phyloP scores from a whole-genome alignment of 2,113 vertebrate genomes.

The Zosterops pallidus region DNA sequence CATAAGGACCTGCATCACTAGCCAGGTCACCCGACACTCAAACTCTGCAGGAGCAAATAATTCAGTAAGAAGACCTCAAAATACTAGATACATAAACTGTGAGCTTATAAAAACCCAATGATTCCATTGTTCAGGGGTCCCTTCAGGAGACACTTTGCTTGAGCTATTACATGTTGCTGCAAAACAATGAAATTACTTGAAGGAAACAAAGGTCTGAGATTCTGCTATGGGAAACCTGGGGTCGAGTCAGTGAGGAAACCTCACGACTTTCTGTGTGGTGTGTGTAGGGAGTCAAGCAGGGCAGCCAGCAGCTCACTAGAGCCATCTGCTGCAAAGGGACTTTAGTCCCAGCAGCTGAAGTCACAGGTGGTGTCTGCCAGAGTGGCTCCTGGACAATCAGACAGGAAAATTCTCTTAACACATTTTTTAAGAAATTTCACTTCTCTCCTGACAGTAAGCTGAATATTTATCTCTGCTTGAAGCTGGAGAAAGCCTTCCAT shows the following conservation, averaged over 20 bases:
- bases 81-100: not conserved
- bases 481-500: not conserved
- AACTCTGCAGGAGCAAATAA: not conserved
- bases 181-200: not conserved
- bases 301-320: not conserved
- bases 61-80: not conserved
- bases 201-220: not conserved
- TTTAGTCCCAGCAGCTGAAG: not conserved
- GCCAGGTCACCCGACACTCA: not conserved
- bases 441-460: not conserved
- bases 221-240: not conserved
- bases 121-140: not conserved
- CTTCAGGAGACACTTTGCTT: not conserved
- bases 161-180: too few relatives aligned
- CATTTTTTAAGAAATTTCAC: not conserved
- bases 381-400: not conserved
- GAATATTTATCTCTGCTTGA: not conserved
- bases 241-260: fast-evolving
- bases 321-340: not conserved
- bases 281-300: fast-evolving
- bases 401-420: not conserved
- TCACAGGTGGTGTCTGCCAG: too few relatives aligned
- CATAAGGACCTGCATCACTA: not conserved
- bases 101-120: not conserved
- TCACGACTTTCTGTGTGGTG: fast-evolving